Evolutionary conservation across 2,888 invertebrate genomes (phyloP), one percentile per base, ranked within the genome.

Genomic region (Synergus laeviventris): DNA sequence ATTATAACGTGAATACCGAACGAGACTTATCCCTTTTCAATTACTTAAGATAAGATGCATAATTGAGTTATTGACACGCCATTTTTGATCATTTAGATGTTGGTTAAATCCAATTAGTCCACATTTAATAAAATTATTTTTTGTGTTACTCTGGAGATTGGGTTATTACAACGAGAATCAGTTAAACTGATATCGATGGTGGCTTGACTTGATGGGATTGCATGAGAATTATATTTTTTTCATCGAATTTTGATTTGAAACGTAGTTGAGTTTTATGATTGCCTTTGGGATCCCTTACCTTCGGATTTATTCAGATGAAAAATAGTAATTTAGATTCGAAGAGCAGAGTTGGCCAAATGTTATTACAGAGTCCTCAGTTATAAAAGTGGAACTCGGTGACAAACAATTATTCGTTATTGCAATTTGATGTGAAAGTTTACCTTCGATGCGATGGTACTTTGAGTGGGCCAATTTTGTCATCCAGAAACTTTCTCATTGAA

Each of bases 401-500:
- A 16, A 31, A 73, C n/a, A n/a, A 59, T 73, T 82, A 74, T 76
- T 66, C n/a, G n/a, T 8, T 66, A 66, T 18, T 24, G 18, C 7
- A 42, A 42, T 14, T 42, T 14, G 2, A 18, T 42, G 18, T 45
- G 56, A 73, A 24, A 39, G 79, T 83, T 87, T 91, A 95, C 94
- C 96, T 93, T 91, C 94, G 94, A 90, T 96, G 95, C 66, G 96
- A 96, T 70, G 96, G 96, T 83, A 95, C 93, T 81, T 93, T 93
- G 79, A 95, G 91, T 79, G 94, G 93, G 79, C 94, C 95, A 80
- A 96, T 93, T 90, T 95, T 95, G 89, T 96, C 95, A 86, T 98
- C 97, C 85, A 97, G 94, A 91, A 97, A 98, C 86, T 96, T 93
- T 87, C 96, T 94, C 97, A 98, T 98, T 70, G 97, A 97, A 92